Evolutionary conservation across 2,113 vertebrate genomes (phyloP).

Genomic region (Microtus oregoni): DNA sequence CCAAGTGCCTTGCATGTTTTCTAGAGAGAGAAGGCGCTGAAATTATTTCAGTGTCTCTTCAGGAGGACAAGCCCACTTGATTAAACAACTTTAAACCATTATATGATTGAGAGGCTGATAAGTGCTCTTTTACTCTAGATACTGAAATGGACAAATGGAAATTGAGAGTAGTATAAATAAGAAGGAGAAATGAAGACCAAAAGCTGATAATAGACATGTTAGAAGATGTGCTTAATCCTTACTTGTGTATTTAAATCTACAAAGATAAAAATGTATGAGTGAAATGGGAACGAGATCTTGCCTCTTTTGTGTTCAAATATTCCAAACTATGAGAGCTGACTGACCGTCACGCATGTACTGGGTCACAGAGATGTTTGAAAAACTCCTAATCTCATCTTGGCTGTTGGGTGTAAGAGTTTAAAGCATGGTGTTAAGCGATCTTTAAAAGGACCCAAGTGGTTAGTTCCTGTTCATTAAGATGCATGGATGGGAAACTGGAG

Average conservation of each 20-base stretch:
- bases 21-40: background rate
- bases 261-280: background rate
- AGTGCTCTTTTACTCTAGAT: background rate
- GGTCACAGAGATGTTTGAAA: background rate
- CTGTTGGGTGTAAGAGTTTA: background rate
- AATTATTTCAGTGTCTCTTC: background rate
- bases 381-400: background rate
- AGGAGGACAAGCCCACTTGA: background rate
- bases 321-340: background rate
- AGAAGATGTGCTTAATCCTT: background rate
- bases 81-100: background rate
- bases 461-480: background rate
- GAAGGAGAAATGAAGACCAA: background rate
- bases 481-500: background rate
- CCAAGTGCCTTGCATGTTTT: background rate
- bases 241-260: background rate
- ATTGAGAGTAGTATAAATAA: background rate
- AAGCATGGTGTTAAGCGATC: background rate
- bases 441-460: constrained; percentile 20
- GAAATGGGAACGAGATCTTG: background rate
- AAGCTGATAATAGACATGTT: background rate
- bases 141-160: background rate
- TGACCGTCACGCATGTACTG: background rate
- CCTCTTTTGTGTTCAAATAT: background rate
- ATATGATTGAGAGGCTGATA: background rate